Evolutionary conservation across 1,140 invertebrate species (phyloP).

Genomic region (Triops longicaudatus): DNA sequence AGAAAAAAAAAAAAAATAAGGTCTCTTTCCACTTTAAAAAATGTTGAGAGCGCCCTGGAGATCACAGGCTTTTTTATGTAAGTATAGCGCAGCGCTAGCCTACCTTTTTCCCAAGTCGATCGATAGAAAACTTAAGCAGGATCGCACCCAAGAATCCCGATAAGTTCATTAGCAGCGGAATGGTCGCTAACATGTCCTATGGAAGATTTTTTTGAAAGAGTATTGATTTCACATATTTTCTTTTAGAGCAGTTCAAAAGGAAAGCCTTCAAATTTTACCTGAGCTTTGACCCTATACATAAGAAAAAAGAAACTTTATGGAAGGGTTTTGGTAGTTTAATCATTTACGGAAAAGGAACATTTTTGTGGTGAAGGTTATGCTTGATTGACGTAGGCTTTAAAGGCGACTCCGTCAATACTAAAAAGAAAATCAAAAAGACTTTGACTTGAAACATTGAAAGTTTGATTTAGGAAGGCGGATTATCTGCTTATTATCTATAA

Average conservation of each 20-base stretch:
- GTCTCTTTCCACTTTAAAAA: neutral
- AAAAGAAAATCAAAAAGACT: too few relatives aligned
- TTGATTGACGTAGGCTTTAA: too few relatives aligned
- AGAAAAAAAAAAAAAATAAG: neutral
- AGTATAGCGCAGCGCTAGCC: conserved; percentile 17
- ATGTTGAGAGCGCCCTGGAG: neutral
- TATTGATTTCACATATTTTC: conserved; percentile 16
- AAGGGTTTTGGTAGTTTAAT: too few relatives aligned
- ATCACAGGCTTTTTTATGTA: neutral
- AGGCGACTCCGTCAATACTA: too few relatives aligned
- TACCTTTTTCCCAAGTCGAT: conserved; percentile 57
- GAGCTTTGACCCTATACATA: too few relatives aligned
- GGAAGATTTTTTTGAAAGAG: neutral
- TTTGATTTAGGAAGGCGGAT: neutral
- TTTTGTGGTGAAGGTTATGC: too few relatives aligned
- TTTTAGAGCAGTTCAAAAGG: neutral
- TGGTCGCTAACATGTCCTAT: conserved; percentile 53
- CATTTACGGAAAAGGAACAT: too few relatives aligned
- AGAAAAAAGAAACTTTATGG: too few relatives aligned
- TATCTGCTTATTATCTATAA: too few relatives aligned
- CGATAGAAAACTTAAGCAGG: conserved; percentile 57
- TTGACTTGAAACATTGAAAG: neutral
- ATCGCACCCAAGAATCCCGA: conserved; percentile 72
- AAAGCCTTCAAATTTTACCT: neutral
- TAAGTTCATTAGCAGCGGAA: conserved; percentile 78